A percentile compares a stretch with the other conserved stretches of the same genome.
phyloP scores from a whole-genome alignment of 2,888 invertebrate genomes.

The Lasioglossum oenotherae region DNA sequence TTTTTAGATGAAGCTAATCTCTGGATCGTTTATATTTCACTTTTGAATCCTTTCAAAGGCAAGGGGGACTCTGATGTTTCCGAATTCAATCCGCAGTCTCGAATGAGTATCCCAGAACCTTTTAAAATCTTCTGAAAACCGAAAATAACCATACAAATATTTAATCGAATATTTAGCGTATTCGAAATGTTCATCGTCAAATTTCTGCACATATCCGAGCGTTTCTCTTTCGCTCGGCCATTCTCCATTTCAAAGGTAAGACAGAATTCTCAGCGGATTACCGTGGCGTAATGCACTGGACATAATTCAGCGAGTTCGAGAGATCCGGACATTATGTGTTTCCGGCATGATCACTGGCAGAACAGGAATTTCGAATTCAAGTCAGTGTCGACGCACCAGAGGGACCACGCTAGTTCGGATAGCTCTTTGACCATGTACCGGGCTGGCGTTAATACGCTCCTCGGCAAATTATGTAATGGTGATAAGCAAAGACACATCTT shows the following conservation, averaged over 20 bases:
- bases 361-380: slow-evolving; percentile 48
- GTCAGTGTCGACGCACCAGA: slow-evolving; percentile 29
- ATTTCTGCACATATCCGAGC: background rate
- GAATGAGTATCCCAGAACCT: too few relatives aligned
- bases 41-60: background rate
- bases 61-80: background rate
- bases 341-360: slow-evolving; percentile 23
- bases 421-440: slow-evolving; percentile 45
- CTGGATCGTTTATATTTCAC: background rate
- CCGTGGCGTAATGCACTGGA: background rate
- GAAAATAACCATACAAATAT: too few relatives aligned
- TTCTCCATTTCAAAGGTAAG: background rate
- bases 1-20: too few relatives aligned
- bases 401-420: slow-evolving; percentile 28
- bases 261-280: slow-evolving; percentile 12
- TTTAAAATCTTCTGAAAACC: background rate
- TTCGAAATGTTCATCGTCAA: too few relatives aligned
- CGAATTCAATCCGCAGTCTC: background rate
- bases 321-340: slow-evolving; percentile 13
- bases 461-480: slow-evolving; percentile 41
- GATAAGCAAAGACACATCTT: slow-evolving; percentile 51
- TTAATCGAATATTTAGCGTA: background rate
- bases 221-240: background rate
- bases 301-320: slow-evolving; percentile 14
- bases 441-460: slow-evolving; percentile 21